Evolutionary conservation across 2,113 vertebrate species (phyloP), one percentile per base, ranked within the genome.

Genomic region (Siniperca chuatsi): DNA sequence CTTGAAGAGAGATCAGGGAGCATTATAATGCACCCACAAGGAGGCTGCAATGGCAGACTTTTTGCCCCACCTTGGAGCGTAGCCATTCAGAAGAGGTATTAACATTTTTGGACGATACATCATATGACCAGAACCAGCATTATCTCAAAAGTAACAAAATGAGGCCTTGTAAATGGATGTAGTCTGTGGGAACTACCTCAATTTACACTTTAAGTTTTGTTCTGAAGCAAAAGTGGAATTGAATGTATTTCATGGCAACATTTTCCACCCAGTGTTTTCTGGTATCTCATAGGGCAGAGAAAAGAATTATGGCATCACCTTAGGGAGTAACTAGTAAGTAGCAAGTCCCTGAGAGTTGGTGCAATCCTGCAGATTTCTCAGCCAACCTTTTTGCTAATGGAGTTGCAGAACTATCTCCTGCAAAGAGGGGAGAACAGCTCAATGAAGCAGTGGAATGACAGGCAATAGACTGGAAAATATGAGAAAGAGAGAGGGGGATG

Each of bases 401-500:
- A 89, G 75, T 66, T 80, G 61, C 73, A 81, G 73, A 81, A 57
- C 50, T 69, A 61, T 77, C 29, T 79, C 57, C 70, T 81, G 54
- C 81, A 64, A 79, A 67, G 61, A 80, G 46, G 6, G 4, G 25
- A 73, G 62, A 79, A 46, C 8, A 9, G 73, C 82, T 89, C 70
- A 79, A 87, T 86, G 77, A 90, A 81, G 62, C 78, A 61, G 76
- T 21, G 75, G 79, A 84, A 83, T 84, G 89, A 80, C 79, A 58
- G 57, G 81, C 79, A 91, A 71, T 84, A 77, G 75, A 88, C 84
- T 83, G 84, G 89, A 90, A 92, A 90, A 92, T 82, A 84, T 71
- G 68, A 79, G 83, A 73, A 71, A 18, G 65, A 54, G 52, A 61
- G 77, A 78, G 48, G 72, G 25, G 69, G 76, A 11, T 57, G 79